Conservation (phyloP, 2,797 vertebrate genomes). For the Pipistrellus kuhlii region DNA sequence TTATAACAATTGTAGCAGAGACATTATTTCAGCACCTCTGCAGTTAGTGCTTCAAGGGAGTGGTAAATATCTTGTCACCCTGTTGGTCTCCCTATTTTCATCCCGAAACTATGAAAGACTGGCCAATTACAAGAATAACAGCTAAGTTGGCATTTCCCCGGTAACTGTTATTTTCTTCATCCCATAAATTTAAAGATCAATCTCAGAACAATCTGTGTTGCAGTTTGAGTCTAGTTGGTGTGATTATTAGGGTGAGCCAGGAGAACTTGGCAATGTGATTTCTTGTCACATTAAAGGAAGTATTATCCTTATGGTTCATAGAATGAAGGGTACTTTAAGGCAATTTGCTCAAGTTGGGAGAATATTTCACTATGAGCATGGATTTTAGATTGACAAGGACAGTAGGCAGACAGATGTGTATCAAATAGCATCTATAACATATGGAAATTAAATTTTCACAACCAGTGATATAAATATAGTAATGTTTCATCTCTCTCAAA, state of each 20-base stretch:
- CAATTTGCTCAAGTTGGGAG: slow-evolving; percentile 66
- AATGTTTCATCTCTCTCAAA: too few species aligned
- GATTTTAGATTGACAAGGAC: slow-evolving; percentile 60
- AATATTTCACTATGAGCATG: slow-evolving; percentile 65
- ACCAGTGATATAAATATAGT: slow-evolving; percentile 73
- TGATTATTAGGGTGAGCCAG: slow-evolving; percentile 82
- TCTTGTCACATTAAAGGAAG: slow-evolving; percentile 59
- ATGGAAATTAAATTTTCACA: slow-evolving; percentile 69
- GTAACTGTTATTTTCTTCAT: not conserved
- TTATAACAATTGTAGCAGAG: not conserved
- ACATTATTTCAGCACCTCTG: not conserved
- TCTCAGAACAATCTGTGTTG: slow-evolving; percentile 55
- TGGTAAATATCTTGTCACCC: not conserved
- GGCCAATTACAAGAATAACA: slow-evolving; percentile 39
- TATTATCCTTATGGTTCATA: slow-evolving; percentile 19
- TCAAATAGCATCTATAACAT: slow-evolving; percentile 40
- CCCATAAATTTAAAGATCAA: slow-evolving; percentile 54
- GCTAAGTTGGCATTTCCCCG: not conserved
- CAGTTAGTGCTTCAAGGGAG: not conserved
- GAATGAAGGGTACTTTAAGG: slow-evolving; percentile 29
- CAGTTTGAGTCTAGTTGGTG: slow-evolving; percentile 71
- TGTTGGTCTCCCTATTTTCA: slow-evolving; percentile 34
- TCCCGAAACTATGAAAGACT: not conserved
- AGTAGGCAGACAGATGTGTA: slow-evolving; percentile 72
- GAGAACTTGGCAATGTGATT: slow-evolving; percentile 74